phyloP scores from a whole-genome alignment of 2,888 invertebrate species.

The Ephialtes manifestator region DNA sequence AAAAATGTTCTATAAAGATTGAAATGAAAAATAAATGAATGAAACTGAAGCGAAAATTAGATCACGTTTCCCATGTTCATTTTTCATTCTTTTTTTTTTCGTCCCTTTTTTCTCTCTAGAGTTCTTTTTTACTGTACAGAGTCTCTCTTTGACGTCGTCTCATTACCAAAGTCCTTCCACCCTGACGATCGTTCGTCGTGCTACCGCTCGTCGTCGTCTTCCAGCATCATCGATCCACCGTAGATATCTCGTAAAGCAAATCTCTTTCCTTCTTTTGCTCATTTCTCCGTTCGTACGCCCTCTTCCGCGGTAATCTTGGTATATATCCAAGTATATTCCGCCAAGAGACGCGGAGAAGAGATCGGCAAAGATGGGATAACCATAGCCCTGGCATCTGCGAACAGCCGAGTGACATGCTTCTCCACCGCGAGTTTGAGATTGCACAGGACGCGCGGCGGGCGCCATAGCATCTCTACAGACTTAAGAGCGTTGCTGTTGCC shows the following conservation, averaged over 20 bases:
- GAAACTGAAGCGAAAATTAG: no score
- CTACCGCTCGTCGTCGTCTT: neutral
- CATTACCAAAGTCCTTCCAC: neutral
- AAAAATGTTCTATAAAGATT: no score
- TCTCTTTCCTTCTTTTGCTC: constrained; percentile 33
- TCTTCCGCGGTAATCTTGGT: constrained; percentile 63
- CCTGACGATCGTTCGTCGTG: neutral
- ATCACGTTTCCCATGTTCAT: neutral
- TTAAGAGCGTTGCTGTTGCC: neutral
- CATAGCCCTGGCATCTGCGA: constrained; percentile 80
- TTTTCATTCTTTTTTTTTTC: neutral
- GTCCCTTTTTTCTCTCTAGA: neutral
- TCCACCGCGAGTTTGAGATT: constrained; percentile 65
- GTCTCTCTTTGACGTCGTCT: neutral
- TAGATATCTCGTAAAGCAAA: constrained; percentile 28
- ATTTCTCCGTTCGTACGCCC: constrained; percentile 24
- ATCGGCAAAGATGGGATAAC: constrained; percentile 75
- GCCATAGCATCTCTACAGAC: constrained; percentile 30
- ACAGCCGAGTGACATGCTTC: constrained; percentile 83
- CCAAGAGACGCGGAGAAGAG: constrained; percentile 67
- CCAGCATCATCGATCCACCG: constrained; percentile 6
- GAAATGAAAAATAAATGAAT: no score
- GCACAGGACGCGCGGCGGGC: constrained; percentile 45
- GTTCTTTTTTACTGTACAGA: no score
- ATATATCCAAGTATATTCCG: constrained; percentile 62